phyloP scores from a whole-genome alignment of 2,888 invertebrate genomes.

The Meteorus cinctellus region DNA sequence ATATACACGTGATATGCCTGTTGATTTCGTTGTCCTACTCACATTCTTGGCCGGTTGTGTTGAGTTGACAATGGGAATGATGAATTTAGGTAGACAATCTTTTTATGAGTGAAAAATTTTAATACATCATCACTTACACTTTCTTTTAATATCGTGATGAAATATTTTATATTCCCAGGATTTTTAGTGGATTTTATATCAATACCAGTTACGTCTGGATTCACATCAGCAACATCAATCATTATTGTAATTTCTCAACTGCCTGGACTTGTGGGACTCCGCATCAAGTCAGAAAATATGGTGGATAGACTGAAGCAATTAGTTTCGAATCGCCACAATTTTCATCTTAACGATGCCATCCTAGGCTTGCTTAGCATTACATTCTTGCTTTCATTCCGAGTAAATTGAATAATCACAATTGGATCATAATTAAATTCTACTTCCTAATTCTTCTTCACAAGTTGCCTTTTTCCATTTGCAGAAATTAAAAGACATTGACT shows the following conservation, averaged over 20 bases:
- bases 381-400: conserved; percentile 80
- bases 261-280: conserved; percentile 83
- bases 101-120: conserved; percentile 28
- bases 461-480: conserved; percentile 64
- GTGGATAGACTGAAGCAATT: conserved; percentile 77
- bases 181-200: conserved; percentile 91
- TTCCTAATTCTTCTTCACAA: neutral
- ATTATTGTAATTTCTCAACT: conserved; percentile 85
- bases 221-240: conserved; percentile 88
- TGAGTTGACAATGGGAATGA: conserved; percentile 86
- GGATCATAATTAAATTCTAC: neutral
- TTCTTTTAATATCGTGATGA: neutral
- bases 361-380: conserved; percentile 81
- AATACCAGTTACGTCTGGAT: conserved; percentile 86
- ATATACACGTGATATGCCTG: conserved; percentile 80
- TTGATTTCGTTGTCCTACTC: conserved; percentile 84
- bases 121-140: neutral
- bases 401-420: conserved; percentile 69
- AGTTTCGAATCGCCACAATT: conserved; percentile 73
- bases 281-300: conserved; percentile 81
- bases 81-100: conserved; percentile 80
- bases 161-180: conserved; percentile 75
- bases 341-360: conserved; percentile 78
- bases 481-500: conserved; percentile 78
- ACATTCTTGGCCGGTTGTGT: conserved; percentile 86